Evolutionary conservation across 1,140 invertebrate genomes (phyloP), one percentile per base, ranked within the genome.

Genomic region (Diploscapter pachys): DNA sequence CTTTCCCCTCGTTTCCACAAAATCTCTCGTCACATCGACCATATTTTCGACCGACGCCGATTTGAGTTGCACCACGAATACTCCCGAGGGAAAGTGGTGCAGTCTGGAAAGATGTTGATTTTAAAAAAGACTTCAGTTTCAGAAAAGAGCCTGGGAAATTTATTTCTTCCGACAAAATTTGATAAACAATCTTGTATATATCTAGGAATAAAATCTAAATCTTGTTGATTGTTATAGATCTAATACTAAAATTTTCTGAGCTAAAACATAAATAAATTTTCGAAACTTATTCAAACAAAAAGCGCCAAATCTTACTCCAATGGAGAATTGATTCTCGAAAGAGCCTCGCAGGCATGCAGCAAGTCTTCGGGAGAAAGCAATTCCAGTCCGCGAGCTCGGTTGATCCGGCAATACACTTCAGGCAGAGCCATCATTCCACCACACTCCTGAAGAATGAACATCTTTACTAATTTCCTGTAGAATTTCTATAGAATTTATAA

Each of bases 321-420:
- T 54, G 87, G 84, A 62, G 87, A 75, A 49, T 82, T 78, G 9
- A 86, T 78, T 4, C 81, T 71, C 66, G 87, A 86, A 75, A 89
- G 81, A 74, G 86, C 80, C 72, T 86, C 80, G 83, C 88, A 89
- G 5, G 88, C 87, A 81, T 88, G 86, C 8, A 88, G 73, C 52
- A 89, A 73, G 82, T 89, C 88, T 80, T 89, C 88, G 9, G 88
- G 88, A 3, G 88, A 89, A 50, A 89, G 73, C 4, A 89, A 77
- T 83, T 89, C 89, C 80, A 89, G 85, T 62, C 89, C 89, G 80
- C 89, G 79, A 4, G 89, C 89, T 82, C 89, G 82, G 82, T 99
- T 99, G 4, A 98, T 91, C 80, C 95, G 89, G 87, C 96, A 98
- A 88, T 94, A 99, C 4, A 93, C 94, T 89, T 99, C 96, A 5